Evolutionary conservation across 2,888 invertebrate genomes (phyloP).

Genomic region (Malthinus seriepunctatus): DNA sequence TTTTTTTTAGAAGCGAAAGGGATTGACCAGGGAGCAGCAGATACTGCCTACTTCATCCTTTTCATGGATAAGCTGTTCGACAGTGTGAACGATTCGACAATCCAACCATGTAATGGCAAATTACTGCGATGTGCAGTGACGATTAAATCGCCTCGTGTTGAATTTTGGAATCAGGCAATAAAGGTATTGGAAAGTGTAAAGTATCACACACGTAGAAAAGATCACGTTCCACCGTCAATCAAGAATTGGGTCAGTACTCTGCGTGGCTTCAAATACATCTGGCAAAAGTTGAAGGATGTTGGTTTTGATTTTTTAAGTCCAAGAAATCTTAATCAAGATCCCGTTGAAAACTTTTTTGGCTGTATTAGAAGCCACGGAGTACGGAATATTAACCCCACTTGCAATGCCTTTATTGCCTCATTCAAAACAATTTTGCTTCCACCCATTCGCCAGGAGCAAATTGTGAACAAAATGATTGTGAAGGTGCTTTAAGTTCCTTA

Average conservation of each 20-base stretch:
- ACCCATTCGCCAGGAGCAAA: too few relatives aligned
- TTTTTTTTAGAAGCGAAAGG: too few relatives aligned
- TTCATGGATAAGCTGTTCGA: constrained; percentile 29
- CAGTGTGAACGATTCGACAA: constrained; percentile 18
- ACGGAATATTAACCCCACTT: too few relatives aligned
- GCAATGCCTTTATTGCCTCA: too few relatives aligned
- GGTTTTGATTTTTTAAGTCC: neutral
- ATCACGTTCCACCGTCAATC: constrained; percentile 1
- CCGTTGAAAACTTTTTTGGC: constrained; percentile 28
- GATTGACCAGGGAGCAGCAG: neutral
- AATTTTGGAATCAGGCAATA: constrained; percentile 1
- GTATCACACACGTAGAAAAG: neutral
- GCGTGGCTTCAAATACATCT: neutral
- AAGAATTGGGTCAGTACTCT: constrained; percentile 1
- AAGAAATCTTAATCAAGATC: constrained; percentile 27
- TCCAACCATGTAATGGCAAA: neutral
- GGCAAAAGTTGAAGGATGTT: neutral
- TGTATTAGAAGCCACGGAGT: constrained; percentile 23
- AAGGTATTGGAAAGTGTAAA: neutral
- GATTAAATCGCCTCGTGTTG: neutral
- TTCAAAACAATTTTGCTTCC: too few relatives aligned
- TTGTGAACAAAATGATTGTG: too few relatives aligned
- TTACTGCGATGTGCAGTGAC: constrained; percentile 1
- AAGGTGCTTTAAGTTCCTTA: too few relatives aligned
- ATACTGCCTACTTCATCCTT: constrained; percentile 17